These are phyloP conservation scores for Anoplius nigerrimus DNA, from an alignment of 2,888 invertebrate genomes.

Conservation along the genomic window DNA sequence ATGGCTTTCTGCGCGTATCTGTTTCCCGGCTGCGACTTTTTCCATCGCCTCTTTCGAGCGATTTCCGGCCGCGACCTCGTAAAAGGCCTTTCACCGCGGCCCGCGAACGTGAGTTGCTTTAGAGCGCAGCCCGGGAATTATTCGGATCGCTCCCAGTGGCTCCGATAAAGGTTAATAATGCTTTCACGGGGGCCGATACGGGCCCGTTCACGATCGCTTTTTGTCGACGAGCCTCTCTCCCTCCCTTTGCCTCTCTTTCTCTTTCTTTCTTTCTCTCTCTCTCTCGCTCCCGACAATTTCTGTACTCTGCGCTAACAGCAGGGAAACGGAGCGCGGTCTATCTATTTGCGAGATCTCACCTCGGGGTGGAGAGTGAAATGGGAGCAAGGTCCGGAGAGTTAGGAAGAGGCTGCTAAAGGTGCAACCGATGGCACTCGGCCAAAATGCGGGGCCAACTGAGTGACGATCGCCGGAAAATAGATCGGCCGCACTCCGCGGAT, in stretches of 20 bases:
- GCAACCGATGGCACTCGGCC: conserved; percentile 72
- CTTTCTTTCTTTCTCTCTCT: neutral
- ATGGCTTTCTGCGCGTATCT: no score
- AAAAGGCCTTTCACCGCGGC: no score
- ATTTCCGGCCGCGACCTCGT: no score
- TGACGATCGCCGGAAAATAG: no score
- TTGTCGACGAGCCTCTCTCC: neutral
- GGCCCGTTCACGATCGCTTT: neutral
- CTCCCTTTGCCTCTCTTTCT: neutral
- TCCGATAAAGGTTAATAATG: no score
- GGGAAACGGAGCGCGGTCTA: neutral
- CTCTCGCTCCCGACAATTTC: no score
- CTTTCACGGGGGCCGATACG: neutral
- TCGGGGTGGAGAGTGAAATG: conserved; percentile 66
- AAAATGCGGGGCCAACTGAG: conserved; percentile 68
- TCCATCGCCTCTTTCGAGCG: neutral
- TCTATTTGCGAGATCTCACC: conserved; percentile 67
- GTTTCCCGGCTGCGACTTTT: neutral
- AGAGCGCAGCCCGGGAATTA: neutral
- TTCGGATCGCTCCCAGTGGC: neutral
- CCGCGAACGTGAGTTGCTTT: no score
- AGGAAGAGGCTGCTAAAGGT: conserved; percentile 73
- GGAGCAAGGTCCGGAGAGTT: conserved; percentile 74
- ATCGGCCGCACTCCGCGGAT: conserved; percentile 17
- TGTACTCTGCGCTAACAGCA: no score